Conservation (phyloP, 1,140 invertebrate genomes). For the Panagrolaimus sp. region DNA sequence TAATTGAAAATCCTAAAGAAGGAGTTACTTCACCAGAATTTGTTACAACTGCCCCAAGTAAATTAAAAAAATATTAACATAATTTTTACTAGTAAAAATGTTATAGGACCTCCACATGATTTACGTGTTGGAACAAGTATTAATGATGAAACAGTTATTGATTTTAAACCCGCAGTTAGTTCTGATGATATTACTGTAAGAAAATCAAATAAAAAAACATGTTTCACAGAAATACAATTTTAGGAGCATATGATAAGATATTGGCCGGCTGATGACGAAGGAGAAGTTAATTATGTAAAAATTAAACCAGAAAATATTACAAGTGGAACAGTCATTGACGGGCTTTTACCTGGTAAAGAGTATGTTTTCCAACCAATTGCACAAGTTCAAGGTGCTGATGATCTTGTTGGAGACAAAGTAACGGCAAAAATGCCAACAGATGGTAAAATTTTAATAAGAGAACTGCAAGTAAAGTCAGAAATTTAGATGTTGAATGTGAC, state of each 20-base stretch:
- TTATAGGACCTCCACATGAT: conserved; percentile 43
- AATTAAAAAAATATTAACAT: too few species aligned
- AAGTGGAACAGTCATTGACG: conserved; percentile 21
- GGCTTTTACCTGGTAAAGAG: conserved; percentile 44
- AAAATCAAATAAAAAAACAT: neutral
- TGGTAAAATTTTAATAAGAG: conserved; percentile 31
- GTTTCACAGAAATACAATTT: neutral
- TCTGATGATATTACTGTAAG: conserved; percentile 36
- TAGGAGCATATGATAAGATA: conserved; percentile 34
- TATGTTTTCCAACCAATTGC: conserved; percentile 51
- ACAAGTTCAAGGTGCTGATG: conserved; percentile 40
- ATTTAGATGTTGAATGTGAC: conserved; percentile 52
- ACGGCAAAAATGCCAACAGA: conserved; percentile 45
- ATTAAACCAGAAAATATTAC: conserved; percentile 30
- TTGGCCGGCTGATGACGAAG: conserved; percentile 38
- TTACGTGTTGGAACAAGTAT: conserved; percentile 53
- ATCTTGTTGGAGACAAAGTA: conserved; percentile 31
- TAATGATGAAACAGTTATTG: conserved; percentile 55
- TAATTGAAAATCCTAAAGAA: conserved; percentile 49
- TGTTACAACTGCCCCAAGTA: conserved; percentile 52
- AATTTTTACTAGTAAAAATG: neutral
- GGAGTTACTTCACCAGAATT: conserved; percentile 49
- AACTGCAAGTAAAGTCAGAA: neutral
- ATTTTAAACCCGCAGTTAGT: conserved; percentile 53
- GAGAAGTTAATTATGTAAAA: conserved; percentile 23